Base-by-base conservation (phyloP, 2,113 vertebrate species). In the Excalfactoria chinensis region DNA sequence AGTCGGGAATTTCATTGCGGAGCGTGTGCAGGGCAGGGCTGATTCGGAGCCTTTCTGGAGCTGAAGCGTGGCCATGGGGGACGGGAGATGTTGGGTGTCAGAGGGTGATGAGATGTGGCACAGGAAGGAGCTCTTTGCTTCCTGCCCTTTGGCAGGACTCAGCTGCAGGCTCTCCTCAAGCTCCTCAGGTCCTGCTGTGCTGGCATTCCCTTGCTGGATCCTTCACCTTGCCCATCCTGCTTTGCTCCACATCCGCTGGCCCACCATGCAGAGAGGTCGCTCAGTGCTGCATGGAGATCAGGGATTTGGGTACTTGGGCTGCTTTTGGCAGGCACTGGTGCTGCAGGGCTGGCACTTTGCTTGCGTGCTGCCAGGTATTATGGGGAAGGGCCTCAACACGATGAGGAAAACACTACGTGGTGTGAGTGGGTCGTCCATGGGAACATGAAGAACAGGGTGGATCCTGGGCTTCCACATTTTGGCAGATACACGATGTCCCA, bases 1-100 rank as follows among this genome's bases (percentile, higher is more conserved):
- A 95, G 96, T 93, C 92, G 94, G 96, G 95, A 96, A 97, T 97
- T 96, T 95, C 95, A 84, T 80, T 90, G 86, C 93, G 90, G 87
- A 89, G 90, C 73, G 3, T 76, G 81, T 48, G 55, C 43, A 34
- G 79, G 85, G 71, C 4, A 75, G 77, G 80, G 74, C 49, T 19
- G 34, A 56, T 89, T 88, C 56, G 19, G 85, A 70, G 51, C 21
- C 0, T 55, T 95, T 91, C 95, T 35, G 20, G 93, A 69, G 75
- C 6, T 26, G 37, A 72, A 26, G 62, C 28, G 63, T 34, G 34
- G 58, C 4, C 0, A 7, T 26, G 69, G 62, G n/a, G 64, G 43
- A 74, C 6, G 81, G 79, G 58, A 48, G 40, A 66, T 28, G 0
- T 0, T 32, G 69, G 66, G 35, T 58, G 43, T 71, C 6, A 83